phyloP scores from a whole-genome alignment of 2,888 invertebrate species.

The Epistrophella euchroma region DNA sequence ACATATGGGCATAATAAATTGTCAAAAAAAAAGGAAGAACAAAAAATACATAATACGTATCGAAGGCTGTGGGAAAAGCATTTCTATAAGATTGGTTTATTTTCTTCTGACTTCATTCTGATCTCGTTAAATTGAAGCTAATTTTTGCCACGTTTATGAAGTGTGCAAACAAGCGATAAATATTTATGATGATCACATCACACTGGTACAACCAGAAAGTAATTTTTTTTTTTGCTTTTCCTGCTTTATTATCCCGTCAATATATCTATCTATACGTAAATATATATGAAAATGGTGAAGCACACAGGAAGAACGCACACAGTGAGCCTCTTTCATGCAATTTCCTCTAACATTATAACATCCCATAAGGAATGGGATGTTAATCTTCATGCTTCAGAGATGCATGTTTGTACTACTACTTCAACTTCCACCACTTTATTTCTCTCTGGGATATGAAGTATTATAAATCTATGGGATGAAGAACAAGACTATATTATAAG shows the following conservation, averaged over 20 bases:
- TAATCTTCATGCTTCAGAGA: constrained; percentile 74
- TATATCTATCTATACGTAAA: background rate
- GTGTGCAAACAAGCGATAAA: constrained; percentile 75
- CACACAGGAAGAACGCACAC: constrained; percentile 54
- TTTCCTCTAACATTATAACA: constrained; percentile 46
- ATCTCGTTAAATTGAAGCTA: constrained; percentile 59
- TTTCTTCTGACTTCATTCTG: constrained; percentile 10
- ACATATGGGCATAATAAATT: background rate
- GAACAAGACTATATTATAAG: constrained; percentile 19
- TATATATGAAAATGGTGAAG: background rate
- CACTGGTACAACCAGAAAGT: constrained; percentile 22
- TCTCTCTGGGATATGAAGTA: constrained; percentile 32
- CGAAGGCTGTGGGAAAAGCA: background rate
- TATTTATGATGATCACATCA: constrained; percentile 73
- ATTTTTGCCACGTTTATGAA: constrained; percentile 72
- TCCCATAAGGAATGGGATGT: constrained; percentile 57
- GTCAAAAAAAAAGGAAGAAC: too few relatives aligned
- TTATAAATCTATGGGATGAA: constrained; percentile 26
- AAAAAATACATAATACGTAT: background rate
- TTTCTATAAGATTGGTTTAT: background rate
- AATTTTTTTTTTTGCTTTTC: constrained; percentile 39
- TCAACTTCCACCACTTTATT: constrained; percentile 25
- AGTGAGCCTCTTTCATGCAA: constrained; percentile 62
- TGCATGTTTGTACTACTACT: constrained; percentile 54
- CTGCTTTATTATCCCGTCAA: constrained; percentile 64